Conservation (phyloP, 2,888 invertebrate species). For the Drosophila picticornis region DNA sequence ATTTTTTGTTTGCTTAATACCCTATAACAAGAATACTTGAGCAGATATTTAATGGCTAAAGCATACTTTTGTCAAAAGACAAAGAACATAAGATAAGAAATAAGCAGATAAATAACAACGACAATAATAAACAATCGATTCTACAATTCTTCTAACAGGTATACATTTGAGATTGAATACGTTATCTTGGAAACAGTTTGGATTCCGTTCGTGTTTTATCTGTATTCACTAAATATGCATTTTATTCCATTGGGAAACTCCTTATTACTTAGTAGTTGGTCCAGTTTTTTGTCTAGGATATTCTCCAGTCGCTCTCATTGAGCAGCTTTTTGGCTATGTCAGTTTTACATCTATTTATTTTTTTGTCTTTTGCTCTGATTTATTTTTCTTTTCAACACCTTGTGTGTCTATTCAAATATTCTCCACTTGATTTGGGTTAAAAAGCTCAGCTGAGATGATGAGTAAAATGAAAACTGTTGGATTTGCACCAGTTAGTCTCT, state of each 20-base stretch:
- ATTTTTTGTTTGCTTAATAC: conserved; percentile 3
- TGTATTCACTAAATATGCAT: not conserved
- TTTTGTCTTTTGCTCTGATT: conserved; percentile 47
- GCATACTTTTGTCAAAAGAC: not conserved
- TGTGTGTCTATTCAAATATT: conserved; percentile 36
- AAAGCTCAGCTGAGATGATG: not conserved
- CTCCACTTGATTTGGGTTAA: conserved; percentile 22
- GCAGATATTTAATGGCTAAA: not conserved
- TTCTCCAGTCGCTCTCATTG: not conserved
- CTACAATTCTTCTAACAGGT: not conserved
- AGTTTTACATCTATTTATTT: not conserved
- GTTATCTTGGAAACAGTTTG: not conserved
- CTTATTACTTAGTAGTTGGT: not conserved
- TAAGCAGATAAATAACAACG: too few relatives aligned
- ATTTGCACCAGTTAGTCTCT: not conserved
- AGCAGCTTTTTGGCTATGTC: not conserved
- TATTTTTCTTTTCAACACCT: conserved; percentile 67
- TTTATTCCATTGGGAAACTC: not conserved
- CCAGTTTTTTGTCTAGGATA: conserved; percentile 12
- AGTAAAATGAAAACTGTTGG: not conserved
- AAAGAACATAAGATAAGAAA: not conserved
- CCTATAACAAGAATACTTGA: not conserved
- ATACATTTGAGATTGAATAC: not conserved
- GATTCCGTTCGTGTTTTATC: not conserved
- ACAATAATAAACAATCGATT: not conserved